A percentile compares a stretch with the other conserved stretches of the same genome.
Conservation (phyloP, 1,140 invertebrate species). For the Ips nitidus region DNA sequence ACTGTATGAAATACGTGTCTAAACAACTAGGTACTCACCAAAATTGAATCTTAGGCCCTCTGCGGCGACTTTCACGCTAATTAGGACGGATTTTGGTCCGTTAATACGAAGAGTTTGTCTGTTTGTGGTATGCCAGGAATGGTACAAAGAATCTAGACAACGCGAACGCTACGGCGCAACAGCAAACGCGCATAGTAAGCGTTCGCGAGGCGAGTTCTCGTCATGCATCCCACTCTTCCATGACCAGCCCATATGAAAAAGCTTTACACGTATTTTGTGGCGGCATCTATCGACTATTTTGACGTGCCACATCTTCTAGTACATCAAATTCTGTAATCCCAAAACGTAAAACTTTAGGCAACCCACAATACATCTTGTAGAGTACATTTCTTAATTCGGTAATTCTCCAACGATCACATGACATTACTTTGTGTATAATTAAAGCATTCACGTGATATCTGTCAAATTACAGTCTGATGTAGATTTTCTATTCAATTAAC, state of each 20-base stretch:
- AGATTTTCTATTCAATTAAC: too few species aligned
- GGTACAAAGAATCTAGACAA: slow-evolving; percentile 93
- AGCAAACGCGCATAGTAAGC: slow-evolving; percentile 75
- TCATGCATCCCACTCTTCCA: slow-evolving; percentile 35
- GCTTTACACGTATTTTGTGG: too few species aligned
- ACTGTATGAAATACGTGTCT: slow-evolving; percentile 60
- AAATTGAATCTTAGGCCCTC: slow-evolving; percentile 62
- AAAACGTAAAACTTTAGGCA: too few species aligned
- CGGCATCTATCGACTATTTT: too few species aligned
- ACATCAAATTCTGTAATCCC: too few species aligned
- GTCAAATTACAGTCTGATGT: too few species aligned
- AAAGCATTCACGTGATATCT: too few species aligned
- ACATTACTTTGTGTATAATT: too few species aligned
- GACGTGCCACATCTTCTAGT: too few species aligned
- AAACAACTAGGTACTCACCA: slow-evolving; percentile 65
- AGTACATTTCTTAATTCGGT: too few species aligned
- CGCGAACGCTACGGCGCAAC: slow-evolving; percentile 80
- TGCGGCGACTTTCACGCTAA: slow-evolving; percentile 58
- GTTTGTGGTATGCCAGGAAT: slow-evolving; percentile 92
- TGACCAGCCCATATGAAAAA: neutral
- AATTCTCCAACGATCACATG: too few species aligned
- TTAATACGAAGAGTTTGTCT: slow-evolving; percentile 77
- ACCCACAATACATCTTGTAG: too few species aligned
- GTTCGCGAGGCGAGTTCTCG: slow-evolving; percentile 51
- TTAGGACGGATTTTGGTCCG: slow-evolving; percentile 68